Evolutionary conservation across 2,797 vertebrate genomes (phyloP).

Genomic region (Gallirallus australis): DNA sequence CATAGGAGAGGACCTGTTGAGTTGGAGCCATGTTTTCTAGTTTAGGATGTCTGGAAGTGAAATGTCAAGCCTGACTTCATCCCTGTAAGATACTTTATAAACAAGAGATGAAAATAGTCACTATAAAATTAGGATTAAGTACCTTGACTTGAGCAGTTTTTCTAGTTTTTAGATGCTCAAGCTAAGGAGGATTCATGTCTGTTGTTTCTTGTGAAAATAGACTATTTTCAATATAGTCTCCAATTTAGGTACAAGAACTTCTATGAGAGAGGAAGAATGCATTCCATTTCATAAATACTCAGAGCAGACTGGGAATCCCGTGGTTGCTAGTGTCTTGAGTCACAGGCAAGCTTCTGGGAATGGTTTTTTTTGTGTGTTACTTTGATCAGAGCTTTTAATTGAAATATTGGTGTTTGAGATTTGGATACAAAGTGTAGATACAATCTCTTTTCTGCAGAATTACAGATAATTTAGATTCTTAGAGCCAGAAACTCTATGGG

Average conservation of each 20-base stretch:
- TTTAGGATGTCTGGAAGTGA: background rate
- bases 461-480: background rate
- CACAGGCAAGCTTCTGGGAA: background rate
- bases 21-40: background rate
- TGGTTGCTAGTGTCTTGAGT: background rate
- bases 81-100: background rate
- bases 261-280: background rate
- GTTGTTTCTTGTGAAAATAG: background rate
- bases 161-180: background rate
- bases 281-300: background rate
- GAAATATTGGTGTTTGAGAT: background rate
- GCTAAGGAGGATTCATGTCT: background rate
- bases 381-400: background rate
- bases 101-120: background rate
- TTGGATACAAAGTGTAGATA: background rate
- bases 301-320: background rate
- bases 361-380: background rate
- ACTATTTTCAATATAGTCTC: background rate
- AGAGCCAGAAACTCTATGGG: background rate
- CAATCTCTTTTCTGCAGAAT: background rate
- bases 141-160: rapidly evolving
- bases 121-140: background rate
- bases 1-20: background rate
- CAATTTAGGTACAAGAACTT: background rate
- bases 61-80: background rate